Evolutionary conservation across 2,888 invertebrate genomes (phyloP), one percentile per base, ranked within the genome.

Genomic region (Andrena fulva): DNA sequence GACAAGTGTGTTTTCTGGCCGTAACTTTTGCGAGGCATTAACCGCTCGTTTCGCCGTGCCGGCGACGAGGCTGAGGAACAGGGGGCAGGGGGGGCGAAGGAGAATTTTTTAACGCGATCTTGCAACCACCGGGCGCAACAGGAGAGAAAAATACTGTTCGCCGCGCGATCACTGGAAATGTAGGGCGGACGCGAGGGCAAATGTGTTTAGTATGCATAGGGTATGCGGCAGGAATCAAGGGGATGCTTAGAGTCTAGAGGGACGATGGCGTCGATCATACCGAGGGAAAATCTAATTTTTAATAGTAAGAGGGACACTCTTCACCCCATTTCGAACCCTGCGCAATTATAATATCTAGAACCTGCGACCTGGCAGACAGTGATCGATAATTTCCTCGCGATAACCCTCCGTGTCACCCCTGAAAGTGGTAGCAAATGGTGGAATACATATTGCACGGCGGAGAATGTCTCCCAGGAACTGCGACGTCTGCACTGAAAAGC

Each of bases 11-110:
- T 84, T 88, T 81, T 80, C 82, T 64, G 76, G 52, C 74, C 79
- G 82, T 85, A 88, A 89, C 85, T 87, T 89, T 85, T 63, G 74
- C 82, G 76, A 54, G 66, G 84, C 73, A 85, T 89, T 89, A 89
- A 84, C 85, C 87, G 81, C 84, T 82, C 83, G 82, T 85, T 88
- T 85, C 56, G 69, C 67, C 64, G 59, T 72, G 59, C 33, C 63
- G 20, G 20, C 35, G 71, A 31, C 79, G 75, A 72, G 81, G 85
- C 64, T 31, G 20, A 35, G 29, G 62, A 73, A 56, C n/a, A 48
- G 67, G 31, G 16, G 48, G 50, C 27, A 12, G 16, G 16, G 10
- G 27, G 54, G 71, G 33, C 50, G 31, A 77, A 29, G 24, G 56
- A 62, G 66, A 52, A 35, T 66, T 72, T 71, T 69, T 68, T 64